A percentile compares a stretch with the other conserved stretches of the same genome.
These are phyloP conservation scores for Bellardia bayeri DNA, from an alignment of 2,888 invertebrate genomes.

Conservation along the genomic window DNA sequence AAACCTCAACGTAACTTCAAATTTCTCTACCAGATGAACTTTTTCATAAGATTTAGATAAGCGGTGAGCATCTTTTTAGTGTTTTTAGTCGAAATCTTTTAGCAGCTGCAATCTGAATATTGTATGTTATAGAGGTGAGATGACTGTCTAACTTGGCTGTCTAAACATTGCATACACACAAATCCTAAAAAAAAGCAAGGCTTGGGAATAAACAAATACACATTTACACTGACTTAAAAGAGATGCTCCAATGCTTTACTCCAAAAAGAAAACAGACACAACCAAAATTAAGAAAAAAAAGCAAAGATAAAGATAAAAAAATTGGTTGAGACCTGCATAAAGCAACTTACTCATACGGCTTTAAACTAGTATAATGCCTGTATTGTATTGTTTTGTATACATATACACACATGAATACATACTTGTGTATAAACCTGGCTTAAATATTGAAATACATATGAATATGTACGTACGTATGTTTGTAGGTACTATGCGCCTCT, in stretches of 20 bases:
- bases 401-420: too few relatives aligned
- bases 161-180: slow-evolving; percentile 41
- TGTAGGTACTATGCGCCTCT: slow-evolving; percentile 65
- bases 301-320: slow-evolving; percentile 74
- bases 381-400: background rate
- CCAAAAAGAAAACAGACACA: slow-evolving; percentile 7
- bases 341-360: slow-evolving; percentile 38
- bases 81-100: slow-evolving; percentile 69
- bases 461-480: background rate
- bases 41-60: slow-evolving; percentile 77
- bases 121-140: slow-evolving; percentile 69
- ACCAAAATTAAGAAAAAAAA: slow-evolving; percentile 26
- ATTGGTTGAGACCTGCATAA: slow-evolving; percentile 73
- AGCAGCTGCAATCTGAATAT: slow-evolving; percentile 70
- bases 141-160: slow-evolving; percentile 66
- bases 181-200: slow-evolving; percentile 20
- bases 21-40: slow-evolving; percentile 71
- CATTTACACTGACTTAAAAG: background rate
- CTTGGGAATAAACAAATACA: slow-evolving; percentile 57
- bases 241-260: slow-evolving; percentile 22
- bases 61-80: slow-evolving; percentile 78
- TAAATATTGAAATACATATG: slow-evolving; percentile 1
- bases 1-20: slow-evolving; percentile 41
- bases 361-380: too few relatives aligned
- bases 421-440: slow-evolving; percentile 20